These are phyloP conservation scores for Chamaea fasciata DNA, from an alignment of 2,113 vertebrate species.

Conservation along the genomic window DNA sequence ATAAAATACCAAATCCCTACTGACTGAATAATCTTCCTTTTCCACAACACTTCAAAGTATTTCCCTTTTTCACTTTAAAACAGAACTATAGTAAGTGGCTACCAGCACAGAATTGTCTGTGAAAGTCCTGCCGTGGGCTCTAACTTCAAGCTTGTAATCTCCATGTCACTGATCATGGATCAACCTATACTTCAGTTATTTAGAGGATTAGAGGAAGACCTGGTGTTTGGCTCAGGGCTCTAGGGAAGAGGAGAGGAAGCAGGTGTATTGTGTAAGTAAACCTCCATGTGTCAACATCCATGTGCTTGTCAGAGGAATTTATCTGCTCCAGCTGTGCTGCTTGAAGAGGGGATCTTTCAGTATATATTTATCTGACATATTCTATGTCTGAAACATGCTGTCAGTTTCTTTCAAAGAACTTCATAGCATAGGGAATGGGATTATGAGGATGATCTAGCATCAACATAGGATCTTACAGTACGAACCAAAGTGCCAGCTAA, in stretches of 20 bases:
- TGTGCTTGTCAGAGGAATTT: not conserved
- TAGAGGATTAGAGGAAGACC: not conserved
- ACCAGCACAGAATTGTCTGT: not conserved
- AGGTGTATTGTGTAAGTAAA: conserved; percentile 15
- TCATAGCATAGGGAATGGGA: not conserved
- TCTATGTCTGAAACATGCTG: not conserved
- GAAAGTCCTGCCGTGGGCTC: not conserved
- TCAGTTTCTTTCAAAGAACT: not conserved
- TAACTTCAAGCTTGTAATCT: not conserved
- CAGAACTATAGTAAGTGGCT: not conserved
- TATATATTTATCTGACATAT: not conserved
- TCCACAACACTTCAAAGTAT: conserved; percentile 36
- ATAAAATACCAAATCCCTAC: not conserved
- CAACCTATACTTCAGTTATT: not conserved
- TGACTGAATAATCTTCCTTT: conserved; percentile 63
- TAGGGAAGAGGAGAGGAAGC: not conserved
- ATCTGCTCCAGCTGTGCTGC: not conserved
- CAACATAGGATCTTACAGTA: not conserved
- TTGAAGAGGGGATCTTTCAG: not conserved
- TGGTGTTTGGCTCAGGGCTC: not conserved
- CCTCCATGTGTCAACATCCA: not conserved
- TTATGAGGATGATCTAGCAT: not conserved
- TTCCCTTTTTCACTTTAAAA: conserved; percentile 21
- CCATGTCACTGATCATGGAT: not conserved
- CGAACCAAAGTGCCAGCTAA: not conserved